Conservation (phyloP, 2,113 vertebrate species). For the Ptilorrhoa leucosticta region DNA sequence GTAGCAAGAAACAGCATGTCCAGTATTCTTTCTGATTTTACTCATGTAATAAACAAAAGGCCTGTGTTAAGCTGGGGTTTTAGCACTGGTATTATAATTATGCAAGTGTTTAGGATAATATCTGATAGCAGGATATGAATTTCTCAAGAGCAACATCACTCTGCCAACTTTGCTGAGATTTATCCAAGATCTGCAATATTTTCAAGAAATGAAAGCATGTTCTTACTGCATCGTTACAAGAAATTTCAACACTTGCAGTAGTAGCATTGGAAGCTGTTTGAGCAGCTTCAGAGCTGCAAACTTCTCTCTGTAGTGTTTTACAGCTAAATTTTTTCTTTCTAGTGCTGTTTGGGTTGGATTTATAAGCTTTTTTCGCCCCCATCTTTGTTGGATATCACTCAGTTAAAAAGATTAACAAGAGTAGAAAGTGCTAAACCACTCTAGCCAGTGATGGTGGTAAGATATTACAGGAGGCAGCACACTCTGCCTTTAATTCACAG, state of each 20-base stretch:
- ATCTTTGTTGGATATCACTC: background rate
- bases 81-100: background rate
- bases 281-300: background rate
- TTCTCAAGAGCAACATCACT: background rate
- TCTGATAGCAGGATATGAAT: background rate
- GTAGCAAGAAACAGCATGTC: background rate
- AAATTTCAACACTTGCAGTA: background rate
- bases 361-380: background rate
- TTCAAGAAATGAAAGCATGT: background rate
- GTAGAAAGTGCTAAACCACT: background rate
- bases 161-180: background rate
- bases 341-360: background rate
- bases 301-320: background rate
- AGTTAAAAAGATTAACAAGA: background rate
- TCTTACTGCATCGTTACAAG: background rate
- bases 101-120: background rate
- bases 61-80: background rate
- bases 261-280: background rate
- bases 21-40: background rate
- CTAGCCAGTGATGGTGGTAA: background rate
- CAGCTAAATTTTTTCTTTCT: background rate
- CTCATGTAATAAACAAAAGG: background rate
- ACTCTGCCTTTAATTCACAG: background rate
- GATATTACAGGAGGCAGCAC: background rate
- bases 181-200: background rate